Evolutionary conservation across 35 echinoderm and acorn worm species (phyloP), one percentile per base, ranked within the genome.

Genomic region (Heliocidaris erythrogramma): DNA sequence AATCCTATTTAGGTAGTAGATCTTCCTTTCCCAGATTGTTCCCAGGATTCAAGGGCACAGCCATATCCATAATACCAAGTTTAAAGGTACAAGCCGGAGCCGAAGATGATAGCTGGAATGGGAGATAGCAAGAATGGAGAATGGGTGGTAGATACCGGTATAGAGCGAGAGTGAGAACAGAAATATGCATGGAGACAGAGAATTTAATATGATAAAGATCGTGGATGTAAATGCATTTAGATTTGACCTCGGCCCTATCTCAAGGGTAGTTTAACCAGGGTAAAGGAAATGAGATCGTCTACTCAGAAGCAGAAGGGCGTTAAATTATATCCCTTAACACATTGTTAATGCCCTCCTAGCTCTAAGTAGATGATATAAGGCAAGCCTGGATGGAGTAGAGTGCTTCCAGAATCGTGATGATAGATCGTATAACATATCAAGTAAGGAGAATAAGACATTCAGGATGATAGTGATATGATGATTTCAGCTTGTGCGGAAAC

Each of bases 1-100:
- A 89, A 89, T 47, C 47, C 87, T 89, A 89, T 89, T 89, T 89
- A 89, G 87, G 18, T 47, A 89, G 87, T 18, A 47, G 47, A 89
- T 47, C 47, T 89, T 48, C 87, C 87, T 89, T 42, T 89, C 30
- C 30, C 32, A 89, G 87, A 89, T 89, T 89, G 47, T 89, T 48
- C 87, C 42, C 5, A 4, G 32, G 47, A 47, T 89, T 89, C 87
- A 89, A 89, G 87, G 87, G 87, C 87, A 48, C 87, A 47, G 31
- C 29, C 87, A 89, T 89, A 89, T 48, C 87, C 87, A 42, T 89
- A 47, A 89, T 47, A 17, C 87, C 65, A 78, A 78, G 65, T 78
- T 78, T 78, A 78, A 27, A 78, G 65, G 35, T 42, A 78, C 5
- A 27, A 78, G 65, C 21, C 2, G 18, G 17, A 78, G 65, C 17